Base-by-base conservation (phyloP, 2,113 vertebrate genomes). In the Epinephelus moara region DNA sequence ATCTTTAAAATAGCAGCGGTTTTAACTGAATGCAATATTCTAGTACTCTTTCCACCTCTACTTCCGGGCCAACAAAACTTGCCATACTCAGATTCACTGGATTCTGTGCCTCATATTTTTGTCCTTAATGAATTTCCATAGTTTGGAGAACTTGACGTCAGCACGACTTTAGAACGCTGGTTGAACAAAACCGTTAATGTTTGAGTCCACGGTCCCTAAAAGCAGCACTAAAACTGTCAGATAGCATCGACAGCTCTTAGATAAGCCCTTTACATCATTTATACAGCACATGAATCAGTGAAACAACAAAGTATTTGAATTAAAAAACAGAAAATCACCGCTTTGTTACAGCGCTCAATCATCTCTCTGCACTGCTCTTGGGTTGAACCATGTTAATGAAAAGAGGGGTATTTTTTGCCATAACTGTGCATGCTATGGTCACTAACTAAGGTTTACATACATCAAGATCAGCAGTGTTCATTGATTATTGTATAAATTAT, bases 401-500 rank as follows among this genome's bases (percentile, higher is more conserved):
- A 50, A 10, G 4, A 0, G 30, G 59, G 56, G 63, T n/a, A 0
- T 0, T 0, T 1, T 1, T 30, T 42, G 0, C 6, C 3, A 30
- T 10, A 0, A 40, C 74, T 18, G 18, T 2, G 12, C 1, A 8
- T 7, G 3, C 1, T 25, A 0, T 63, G 0, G 6, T 21, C 4
- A 40, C 0, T 7, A 70, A 17, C 2, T 13, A 8, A 27, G 2
- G 2, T 55, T 27, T 30, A 23, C 0, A 13, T 19, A 1, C 0
- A 30, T 9, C 0, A 19, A n/a, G 1, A 68, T 0, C 0, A 56
- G 3, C 18, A 4, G 12, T 11, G 21, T 21, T 0, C 4, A 13
- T 11, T 37, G 0, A 12, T 3, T 33, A 0, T 0, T 10, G 0
- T 8, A 0, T 4, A 3, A 3, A 0, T 14, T 4, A 23, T 3